Conservation (phyloP, 2,113 vertebrate genomes). For the Ariopsis seemanni region DNA sequence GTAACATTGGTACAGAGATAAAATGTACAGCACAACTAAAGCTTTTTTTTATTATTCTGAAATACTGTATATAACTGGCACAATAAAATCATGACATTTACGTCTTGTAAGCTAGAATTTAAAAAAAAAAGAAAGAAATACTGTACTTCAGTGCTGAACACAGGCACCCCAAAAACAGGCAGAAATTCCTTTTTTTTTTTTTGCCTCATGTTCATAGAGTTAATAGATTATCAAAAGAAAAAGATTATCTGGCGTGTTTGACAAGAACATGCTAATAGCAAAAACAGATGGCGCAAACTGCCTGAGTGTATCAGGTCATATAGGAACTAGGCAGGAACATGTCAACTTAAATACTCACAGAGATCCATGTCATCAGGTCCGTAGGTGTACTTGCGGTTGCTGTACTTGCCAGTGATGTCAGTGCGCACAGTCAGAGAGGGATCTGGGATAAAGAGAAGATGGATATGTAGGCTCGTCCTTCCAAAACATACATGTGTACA, state of each 20-base stretch:
- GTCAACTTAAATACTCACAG: conserved; percentile 64
- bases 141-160: no score
- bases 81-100: no score
- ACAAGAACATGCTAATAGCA: background rate
- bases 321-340: conserved; percentile 26
- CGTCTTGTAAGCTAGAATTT: no score
- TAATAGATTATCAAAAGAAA: background rate
- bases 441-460: conserved; percentile 56
- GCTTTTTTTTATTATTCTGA: no score
- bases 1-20: no score
- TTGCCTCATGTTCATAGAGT: no score
- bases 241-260: background rate
- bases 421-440: conserved; percentile 62
- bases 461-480: background rate
- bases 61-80: no score
- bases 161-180: no score
- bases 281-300: background rate
- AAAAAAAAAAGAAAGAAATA: no score
- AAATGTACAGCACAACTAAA: no score
- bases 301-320: background rate
- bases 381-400: conserved; percentile 63
- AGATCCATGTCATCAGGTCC: conserved; percentile 56
- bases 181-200: no score
- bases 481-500: background rate
- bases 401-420: conserved; percentile 67